Evolutionary conservation across 2,888 invertebrate genomes (phyloP), one percentile per base, ranked within the genome.

Genomic region (Lycaena phlaeas): DNA sequence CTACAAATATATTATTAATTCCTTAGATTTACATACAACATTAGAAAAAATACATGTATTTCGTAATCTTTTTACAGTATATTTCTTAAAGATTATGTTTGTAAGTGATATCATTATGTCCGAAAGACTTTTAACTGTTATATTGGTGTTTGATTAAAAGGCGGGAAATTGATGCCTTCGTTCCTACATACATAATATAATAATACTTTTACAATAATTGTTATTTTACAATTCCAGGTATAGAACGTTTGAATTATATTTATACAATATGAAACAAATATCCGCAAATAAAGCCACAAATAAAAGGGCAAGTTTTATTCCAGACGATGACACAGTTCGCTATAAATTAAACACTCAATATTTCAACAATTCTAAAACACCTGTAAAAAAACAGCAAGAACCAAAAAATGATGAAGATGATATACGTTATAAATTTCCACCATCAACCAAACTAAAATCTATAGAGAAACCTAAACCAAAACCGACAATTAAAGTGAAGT

Each of bases 401-500:
- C 41, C 39, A 30, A 52, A 54, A 36, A 45, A 54, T 44, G 74
- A 78, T 40, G 78, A 81, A 57, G 72, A 78, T 12, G 56, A 61
- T 42, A 48, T 75, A 9, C 63, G 74, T 3, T 84, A 84, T 39
- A 84, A 71, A 56, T 72, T 84, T 41, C 71, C 81, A 10, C 56
- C 68, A 42, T 41, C 65, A 27, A 45, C 54, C 10, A 71, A 63
- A 52, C 46, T 53, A 11, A 78, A 65, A 53, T 40, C 61, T n/a
- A 54, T 73, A 29, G 57, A 57, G 9, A 78, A 76, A 51, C 53
- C 64, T 11, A 81, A 81, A 56, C 55, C 66, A 5, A 79, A 74
- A 57, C 62, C 67, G 10, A 81, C 73, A 59, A 77, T 82, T 4
- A 84, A 84, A 61, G 79, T 84, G 0, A 84, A 84, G 48, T 84